Evolutionary conservation across 2,797 vertebrate species (phyloP), one percentile per base, ranked within the genome.

Genomic region (Pterois miles): DNA sequence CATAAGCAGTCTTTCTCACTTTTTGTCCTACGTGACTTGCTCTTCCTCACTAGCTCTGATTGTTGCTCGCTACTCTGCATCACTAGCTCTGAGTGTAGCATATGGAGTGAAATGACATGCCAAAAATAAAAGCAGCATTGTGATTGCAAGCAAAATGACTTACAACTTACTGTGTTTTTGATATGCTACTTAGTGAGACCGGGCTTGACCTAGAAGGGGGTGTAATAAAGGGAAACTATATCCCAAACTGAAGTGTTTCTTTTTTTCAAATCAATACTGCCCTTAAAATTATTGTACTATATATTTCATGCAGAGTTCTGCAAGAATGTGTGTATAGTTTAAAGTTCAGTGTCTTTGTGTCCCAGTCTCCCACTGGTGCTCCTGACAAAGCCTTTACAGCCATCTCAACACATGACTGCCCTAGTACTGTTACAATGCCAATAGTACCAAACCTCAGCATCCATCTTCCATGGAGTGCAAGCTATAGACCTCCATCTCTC

Each of bases 371-470:
- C 4, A 54, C 25, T 48, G 38, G 16, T 20, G 13, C 59, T 72
- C 33, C 57, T 20, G 43, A 46, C 66, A 29, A 25, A 33, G 52
- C 38, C 56, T n/a, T 60, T 22, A 33, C 25, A 52, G 29, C 34
- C 57, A 74, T 76, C 72, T 65, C 68, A 58, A 74, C 65, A 74
- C 75, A 81, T 59, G n/a, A 74, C 63, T 65, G 50, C 57, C 23
- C 65, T 9, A 3, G 56, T 23, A 8, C 48, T 66, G 54, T 77
- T 56, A 11, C 70, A 60, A 66, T 50, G 71, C 22, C 50, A 10
- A 31, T 14, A 52, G 64, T 76, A 68, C 74, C 83, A 76, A 75
- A 76, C 86, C 82, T 82, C 53, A 36, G 36, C 78, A 89, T 89
- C 71, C 78, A 81, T 89, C 87, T 80, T 86, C 74, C 82, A 78